Percentiles rank a stretch among this genome's conserved stretches.
Conservation (phyloP, 2,888 invertebrate species). For the Prosapia bicincta region DNA sequence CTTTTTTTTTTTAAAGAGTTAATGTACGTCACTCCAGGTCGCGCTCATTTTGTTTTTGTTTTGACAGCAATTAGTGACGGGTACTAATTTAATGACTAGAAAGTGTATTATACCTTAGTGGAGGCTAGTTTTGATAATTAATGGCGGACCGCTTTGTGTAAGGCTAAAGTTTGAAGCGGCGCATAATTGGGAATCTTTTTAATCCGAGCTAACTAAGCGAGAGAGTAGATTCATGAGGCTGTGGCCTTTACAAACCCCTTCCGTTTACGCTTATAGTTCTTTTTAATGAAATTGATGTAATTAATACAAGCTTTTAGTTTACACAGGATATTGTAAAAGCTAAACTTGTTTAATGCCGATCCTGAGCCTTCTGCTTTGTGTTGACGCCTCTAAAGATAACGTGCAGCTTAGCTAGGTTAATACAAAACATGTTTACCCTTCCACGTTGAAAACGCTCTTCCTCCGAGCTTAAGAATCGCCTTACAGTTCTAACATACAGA, state of each 20-base stretch:
- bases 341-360: background rate
- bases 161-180: background rate
- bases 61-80: constrained; percentile 29
- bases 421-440: background rate
- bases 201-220: background rate
- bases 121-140: background rate
- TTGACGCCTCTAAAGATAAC: background rate
- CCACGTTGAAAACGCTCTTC: background rate
- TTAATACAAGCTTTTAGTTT: background rate
- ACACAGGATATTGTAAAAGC: background rate
- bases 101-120: background rate
- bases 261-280: background rate
- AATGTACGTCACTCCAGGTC: background rate
- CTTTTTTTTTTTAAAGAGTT: background rate
- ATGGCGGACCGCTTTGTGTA: background rate
- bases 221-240: background rate
- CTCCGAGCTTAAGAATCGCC: background rate
- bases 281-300: background rate
- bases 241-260: background rate
- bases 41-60: background rate
- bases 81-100: constrained; percentile 35
- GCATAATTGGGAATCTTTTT: background rate
- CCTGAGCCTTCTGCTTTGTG: background rate
- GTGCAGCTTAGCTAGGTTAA: background rate
- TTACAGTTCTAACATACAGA: background rate